phyloP scores from a whole-genome alignment of 2,888 invertebrate genomes.

The Eurois occulta region DNA sequence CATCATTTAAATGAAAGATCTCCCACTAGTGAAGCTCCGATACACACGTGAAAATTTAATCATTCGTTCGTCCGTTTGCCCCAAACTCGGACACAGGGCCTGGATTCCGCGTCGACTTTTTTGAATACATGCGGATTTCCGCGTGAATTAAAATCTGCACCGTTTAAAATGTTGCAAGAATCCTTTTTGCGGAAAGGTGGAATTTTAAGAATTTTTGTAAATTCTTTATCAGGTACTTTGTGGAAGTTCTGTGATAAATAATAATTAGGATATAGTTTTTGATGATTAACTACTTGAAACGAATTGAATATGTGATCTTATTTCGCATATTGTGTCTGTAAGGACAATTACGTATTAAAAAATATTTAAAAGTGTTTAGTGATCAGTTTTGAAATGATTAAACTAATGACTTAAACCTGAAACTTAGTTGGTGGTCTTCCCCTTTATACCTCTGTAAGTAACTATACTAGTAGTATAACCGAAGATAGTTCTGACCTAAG shows the following conservation, averaged over 20 bases:
- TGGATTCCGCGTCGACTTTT: conserved; percentile 62
- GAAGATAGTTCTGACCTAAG: not conserved
- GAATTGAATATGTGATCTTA: not conserved
- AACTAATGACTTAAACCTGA: not conserved
- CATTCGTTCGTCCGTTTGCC: conserved; percentile 50
- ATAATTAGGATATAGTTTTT: not conserved
- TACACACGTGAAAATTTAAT: conserved; percentile 73
- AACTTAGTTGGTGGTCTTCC: not conserved
- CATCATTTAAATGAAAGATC: conserved; percentile 27
- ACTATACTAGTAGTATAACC: not conserved
- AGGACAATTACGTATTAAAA: not conserved
- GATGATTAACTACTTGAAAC: not conserved
- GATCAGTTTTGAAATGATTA: not conserved
- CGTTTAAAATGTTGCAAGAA: conserved; percentile 51
- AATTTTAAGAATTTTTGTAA: not conserved
- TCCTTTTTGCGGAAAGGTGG: conserved; percentile 8
- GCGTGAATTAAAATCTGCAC: conserved; percentile 55
- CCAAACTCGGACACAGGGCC: conserved; percentile 40
- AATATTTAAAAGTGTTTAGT: not conserved
- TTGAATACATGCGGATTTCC: conserved; percentile 64
- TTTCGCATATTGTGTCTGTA: not conserved
- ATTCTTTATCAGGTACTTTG: not conserved
- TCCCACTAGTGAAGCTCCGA: conserved; percentile 37
- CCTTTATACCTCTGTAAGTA: not conserved
- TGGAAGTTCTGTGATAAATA: not conserved